phyloP scores from a whole-genome alignment of 53 echinoderm and acorn worm genomes.

The Mesocentrotus franciscanus region DNA sequence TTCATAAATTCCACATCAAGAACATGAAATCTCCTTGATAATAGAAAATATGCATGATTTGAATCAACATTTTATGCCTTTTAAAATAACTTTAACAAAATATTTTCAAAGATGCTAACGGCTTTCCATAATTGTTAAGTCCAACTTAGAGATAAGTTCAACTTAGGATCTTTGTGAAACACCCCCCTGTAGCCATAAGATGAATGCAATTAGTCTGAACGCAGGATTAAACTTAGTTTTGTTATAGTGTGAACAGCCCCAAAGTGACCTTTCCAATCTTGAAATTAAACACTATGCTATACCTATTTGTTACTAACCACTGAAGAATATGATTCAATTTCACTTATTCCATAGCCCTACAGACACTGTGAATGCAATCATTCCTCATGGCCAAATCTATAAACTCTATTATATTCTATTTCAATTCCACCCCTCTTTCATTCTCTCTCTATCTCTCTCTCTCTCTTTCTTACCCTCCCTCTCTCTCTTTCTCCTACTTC shows the following conservation, averaged over 20 bases:
- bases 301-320: conserved; percentile 36
- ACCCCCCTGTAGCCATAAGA: no score
- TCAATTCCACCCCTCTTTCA: background rate
- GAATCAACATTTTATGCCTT: no score
- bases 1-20: no score
- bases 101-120: no score
- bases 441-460: background rate
- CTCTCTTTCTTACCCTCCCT: background rate
- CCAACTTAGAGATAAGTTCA: no score
- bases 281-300: conserved; percentile 14
- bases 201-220: no score
- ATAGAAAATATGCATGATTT: no score
- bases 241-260: background rate
- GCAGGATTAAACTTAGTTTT: background rate
- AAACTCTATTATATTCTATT: no score
- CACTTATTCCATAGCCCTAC: background rate
- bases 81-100: no score
- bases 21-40: no score
- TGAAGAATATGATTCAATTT: conserved; percentile 27
- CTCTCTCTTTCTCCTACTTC: background rate
- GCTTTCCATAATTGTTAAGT: no score
- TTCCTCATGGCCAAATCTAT: background rate
- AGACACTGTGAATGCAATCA: background rate
- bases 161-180: no score
- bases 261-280: conserved; percentile 5